These are phyloP conservation scores for Phallusia fumigata DNA, from an alignment of 23 tunicate genomes.

Conservation along the genomic window DNA sequence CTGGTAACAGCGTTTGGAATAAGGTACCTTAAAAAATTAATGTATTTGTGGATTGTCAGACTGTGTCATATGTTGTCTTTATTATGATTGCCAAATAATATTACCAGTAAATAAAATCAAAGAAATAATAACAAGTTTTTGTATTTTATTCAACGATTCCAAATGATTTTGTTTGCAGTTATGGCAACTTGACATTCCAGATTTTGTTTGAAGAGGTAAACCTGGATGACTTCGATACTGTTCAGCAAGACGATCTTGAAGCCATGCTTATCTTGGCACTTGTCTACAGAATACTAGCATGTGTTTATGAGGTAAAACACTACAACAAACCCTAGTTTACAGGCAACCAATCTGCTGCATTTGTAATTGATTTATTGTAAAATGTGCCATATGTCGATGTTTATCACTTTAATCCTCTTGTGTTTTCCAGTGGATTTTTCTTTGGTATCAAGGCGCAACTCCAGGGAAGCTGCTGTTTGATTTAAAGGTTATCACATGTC, in stretches of 20 bases:
- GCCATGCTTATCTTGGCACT: conserved; percentile 40
- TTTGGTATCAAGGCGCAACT: conserved; percentile 31
- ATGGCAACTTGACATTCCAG: neutral
- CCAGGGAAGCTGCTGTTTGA: conserved; percentile 45
- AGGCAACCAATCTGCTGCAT: too few relatives aligned
- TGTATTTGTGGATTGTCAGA: too few relatives aligned
- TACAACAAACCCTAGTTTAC: too few relatives aligned
- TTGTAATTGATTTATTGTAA: too few relatives aligned
- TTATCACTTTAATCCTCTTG: too few relatives aligned
- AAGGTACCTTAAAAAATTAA: too few relatives aligned
- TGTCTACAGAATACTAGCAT: conserved; percentile 27
- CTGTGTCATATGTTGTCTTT: too few relatives aligned
- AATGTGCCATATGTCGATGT: too few relatives aligned
- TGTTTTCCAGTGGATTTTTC: conserved; percentile 23
- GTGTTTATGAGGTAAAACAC: conserved; percentile 43
- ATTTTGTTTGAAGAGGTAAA: conserved; percentile 10
- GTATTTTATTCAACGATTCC: too few relatives aligned
- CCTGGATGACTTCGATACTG: conserved; percentile 18
- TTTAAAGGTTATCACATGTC: conserved; percentile 35
- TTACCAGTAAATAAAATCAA: too few relatives aligned
- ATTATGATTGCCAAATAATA: too few relatives aligned
- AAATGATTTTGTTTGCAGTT: neutral
- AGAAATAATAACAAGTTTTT: too few relatives aligned
- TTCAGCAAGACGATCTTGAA: conserved; percentile 30
- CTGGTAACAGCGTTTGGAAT: neutral